Evolutionary conservation across 2,797 vertebrate species (phyloP), one percentile per base, ranked within the genome.

Genomic region (Argentina silus): DNA sequence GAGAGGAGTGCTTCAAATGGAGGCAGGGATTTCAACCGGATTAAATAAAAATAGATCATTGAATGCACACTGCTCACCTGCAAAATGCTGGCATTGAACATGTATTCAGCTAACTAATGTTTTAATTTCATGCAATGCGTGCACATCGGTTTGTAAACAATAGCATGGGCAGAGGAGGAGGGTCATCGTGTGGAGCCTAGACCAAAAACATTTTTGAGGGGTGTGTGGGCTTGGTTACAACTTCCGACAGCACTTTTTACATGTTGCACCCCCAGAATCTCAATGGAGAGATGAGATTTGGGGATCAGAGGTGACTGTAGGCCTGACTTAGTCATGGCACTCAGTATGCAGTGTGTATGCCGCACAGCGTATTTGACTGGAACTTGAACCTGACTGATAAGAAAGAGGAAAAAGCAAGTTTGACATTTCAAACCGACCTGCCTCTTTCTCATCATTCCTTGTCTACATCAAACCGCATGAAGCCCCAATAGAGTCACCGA

Each of bases 351-450:
- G 17, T 57, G 55, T 57, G n/a, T 53, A 53, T n/a, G n/a, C 27
- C 27, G 4, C 4, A 36, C 27, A 14, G 9, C 27, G 21, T 56
- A 59, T 21, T 21, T 69, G n/a, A 69, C 51, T 70, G 69, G 21
- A 60, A 14, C 19, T 47, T 70, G 55, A 70, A 70, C 69, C 56
- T n/a, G 19, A 21, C 56, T 11, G 27, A 36, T 61, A 61, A 61
- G 55, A 45, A n/a, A 36, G 45, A 45, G 44, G 19, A 50, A 61
- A 61, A 12, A 59, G 27, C 17, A 57, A 53, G 19, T 3, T 15
- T 73, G 63, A 45, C 71, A 67, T 48, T 48, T 73, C 51, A 57
- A 43, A 27, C 21, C 19, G 27, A 36, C 9, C 43, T 45, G 1
- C 65, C 44, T 51, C 43, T 51, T 27, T 51, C 47, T 42, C 36